Conservation (phyloP, 2,888 invertebrate genomes). For the Chorisops tibialis region DNA sequence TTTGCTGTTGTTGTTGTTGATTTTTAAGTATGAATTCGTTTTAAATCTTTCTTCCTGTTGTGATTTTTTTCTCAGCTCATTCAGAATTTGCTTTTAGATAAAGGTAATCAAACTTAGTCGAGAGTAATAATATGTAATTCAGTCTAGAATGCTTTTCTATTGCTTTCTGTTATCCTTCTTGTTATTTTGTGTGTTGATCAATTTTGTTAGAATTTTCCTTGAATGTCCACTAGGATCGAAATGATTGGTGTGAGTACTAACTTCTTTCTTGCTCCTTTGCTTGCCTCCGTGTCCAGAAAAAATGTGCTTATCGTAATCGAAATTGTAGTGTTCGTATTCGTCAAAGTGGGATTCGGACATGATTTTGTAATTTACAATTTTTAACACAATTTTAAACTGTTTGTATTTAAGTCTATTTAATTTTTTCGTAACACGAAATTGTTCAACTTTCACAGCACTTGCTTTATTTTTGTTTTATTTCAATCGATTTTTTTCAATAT, state of each 20-base stretch:
- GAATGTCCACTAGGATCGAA: slow-evolving; percentile 90
- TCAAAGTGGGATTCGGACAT: slow-evolving; percentile 86
- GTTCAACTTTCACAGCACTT: no score
- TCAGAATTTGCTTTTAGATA: no score
- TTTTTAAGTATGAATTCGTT: not conserved
- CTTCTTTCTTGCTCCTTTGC: slow-evolving; percentile 86
- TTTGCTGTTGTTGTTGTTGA: not conserved
- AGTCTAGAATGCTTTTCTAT: slow-evolving; percentile 6
- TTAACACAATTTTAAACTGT: not conserved
- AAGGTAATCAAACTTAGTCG: no score
- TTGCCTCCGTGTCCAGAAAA: slow-evolving; percentile 86
- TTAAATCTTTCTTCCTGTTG: not conserved
- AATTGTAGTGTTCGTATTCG: slow-evolving; percentile 93
- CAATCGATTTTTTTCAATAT: no score
- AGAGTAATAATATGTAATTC: not conserved
- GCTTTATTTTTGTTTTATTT: no score
- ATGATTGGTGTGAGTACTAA: slow-evolving; percentile 83
- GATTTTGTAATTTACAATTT: slow-evolving; percentile 43
- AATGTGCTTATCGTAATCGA: slow-evolving; percentile 86
- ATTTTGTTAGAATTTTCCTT: slow-evolving; percentile 82
- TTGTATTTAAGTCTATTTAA: no score
- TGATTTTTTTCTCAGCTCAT: no score
- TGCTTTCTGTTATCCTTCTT: slow-evolving; percentile 56
- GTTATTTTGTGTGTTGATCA: slow-evolving; percentile 80
- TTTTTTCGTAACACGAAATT: no score